Evolutionary conservation across 2,888 invertebrate genomes (phyloP).

Genomic region (Rotaria socialis): DNA sequence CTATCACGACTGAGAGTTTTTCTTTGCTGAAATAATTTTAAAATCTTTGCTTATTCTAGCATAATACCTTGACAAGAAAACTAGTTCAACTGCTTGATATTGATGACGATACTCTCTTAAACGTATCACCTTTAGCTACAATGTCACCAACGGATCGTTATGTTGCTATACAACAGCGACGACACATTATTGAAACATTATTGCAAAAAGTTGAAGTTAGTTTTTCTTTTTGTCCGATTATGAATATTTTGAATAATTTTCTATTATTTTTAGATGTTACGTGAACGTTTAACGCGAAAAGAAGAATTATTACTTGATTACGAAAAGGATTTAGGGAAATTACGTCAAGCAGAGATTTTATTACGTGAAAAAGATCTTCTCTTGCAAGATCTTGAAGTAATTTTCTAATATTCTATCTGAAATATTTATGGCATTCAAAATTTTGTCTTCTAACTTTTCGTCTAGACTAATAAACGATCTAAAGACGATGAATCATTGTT

Average conservation of each 20-base stretch:
- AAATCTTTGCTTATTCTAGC: neutral
- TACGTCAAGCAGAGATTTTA: constrained; percentile 51
- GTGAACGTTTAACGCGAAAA: constrained; percentile 52
- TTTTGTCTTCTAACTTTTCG: neutral
- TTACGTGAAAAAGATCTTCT: constrained; percentile 46
- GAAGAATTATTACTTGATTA: constrained; percentile 58
- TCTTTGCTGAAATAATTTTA: neutral
- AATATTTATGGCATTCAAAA: neutral
- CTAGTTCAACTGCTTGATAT: constrained; percentile 7
- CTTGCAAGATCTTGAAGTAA: constrained; percentile 46
- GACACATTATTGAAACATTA: neutral
- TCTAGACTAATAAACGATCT: constrained; percentile 53
- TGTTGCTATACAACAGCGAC: neutral
- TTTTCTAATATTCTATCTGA: neutral
- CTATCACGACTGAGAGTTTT: neutral
- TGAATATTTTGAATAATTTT: neutral
- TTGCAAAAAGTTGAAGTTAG: constrained; percentile 12
- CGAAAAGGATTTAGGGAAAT: constrained; percentile 56
- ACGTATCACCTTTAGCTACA: neutral
- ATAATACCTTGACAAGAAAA: neutral
- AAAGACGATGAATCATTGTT: constrained; percentile 56
- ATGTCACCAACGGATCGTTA: neutral
- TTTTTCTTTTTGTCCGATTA: neutral
- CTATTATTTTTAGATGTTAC: neutral
- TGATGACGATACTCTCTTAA: neutral